phyloP scores from a whole-genome alignment of 2,888 invertebrate genomes.

The Trissoscelio sp. region DNA sequence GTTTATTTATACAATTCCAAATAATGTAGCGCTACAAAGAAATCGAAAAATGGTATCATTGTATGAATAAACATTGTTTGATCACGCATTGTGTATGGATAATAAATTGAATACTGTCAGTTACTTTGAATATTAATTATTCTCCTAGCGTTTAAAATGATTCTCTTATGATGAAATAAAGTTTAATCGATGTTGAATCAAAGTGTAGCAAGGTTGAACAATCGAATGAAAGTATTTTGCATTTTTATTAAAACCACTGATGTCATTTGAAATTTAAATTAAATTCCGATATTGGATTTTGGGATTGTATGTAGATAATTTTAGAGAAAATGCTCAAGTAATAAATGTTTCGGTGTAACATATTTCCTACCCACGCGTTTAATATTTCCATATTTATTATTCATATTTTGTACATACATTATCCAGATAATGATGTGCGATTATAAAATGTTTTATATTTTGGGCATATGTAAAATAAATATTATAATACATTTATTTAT shows the following conservation, averaged over 20 bases:
- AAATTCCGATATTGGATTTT: slow-evolving; percentile 34
- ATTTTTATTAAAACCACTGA: slow-evolving; percentile 47
- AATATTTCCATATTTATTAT: no score
- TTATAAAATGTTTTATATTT: no score
- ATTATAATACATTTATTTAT: no score
- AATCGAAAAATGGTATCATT: no score
- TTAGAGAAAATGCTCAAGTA: background rate
- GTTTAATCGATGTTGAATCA: slow-evolving; percentile 27
- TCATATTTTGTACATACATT: no score
- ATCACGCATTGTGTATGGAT: no score
- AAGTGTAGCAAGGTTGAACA: slow-evolving; percentile 17
- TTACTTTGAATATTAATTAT: slow-evolving; percentile 17
- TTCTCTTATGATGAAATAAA: slow-evolving; percentile 14
- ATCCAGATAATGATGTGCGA: no score
- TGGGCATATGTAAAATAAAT: no score
- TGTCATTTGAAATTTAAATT: slow-evolving; percentile 45
- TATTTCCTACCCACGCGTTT: no score
- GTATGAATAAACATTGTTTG: no score
- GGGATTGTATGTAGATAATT: background rate
- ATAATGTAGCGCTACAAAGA: no score
- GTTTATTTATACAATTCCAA: no score
- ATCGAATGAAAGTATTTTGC: slow-evolving; percentile 32
- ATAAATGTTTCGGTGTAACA: background rate
- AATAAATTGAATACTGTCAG: background rate
- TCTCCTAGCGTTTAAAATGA: background rate